Base-by-base conservation (phyloP, 2,888 invertebrate genomes). In the Hololepta plana region DNA sequence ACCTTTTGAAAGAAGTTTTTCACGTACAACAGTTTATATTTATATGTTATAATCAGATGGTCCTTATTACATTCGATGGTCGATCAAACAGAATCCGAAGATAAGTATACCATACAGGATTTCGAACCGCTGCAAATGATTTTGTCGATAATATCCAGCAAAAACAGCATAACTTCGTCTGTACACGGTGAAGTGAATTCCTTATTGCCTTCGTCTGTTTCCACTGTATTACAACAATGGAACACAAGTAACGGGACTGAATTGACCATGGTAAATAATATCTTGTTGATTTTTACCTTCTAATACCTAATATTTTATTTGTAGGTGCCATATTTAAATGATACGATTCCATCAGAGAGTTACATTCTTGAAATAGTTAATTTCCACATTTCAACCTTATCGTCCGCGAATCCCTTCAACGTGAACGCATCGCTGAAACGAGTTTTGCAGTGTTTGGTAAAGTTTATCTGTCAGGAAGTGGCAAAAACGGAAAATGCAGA, bases 291-390 rank as follows among this genome's bases (percentile, higher is more conserved):
- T n/a, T n/a, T n/a, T n/a, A n/a, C n/a, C n/a, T n/a, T n/a, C n/a
- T n/a, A n/a, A n/a, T n/a, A n/a, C n/a, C n/a, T n/a, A 7, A n/a
- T n/a, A n/a, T n/a, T n/a, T n/a, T n/a, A n/a, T 27, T 46, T 49
- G 19, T 54, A 77, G 77, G 65, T 67, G 15, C 68, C 71, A 11
- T 79, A 72, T 53, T 63, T 72, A 17, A 68, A 69, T 34, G 81
- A 85, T 46, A 70, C 80, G 17, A 74, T 85, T 35, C 84, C 85
- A 8, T 73, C 77, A 0, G 85, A 87, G 47, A 81, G 75, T 41
- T 39, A 79, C 37, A 68, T 84, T 3, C 59, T 81, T n/a, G 69
- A 71, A 27, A 68, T 84, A 4, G 68, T 82, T 16, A 66, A 62
- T 34, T 63, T 67, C 13, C 75, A 76, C 42, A 58, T 72, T 28